A percentile compares a stretch with the other conserved stretches of the same genome.
Evolutionary conservation across 1,140 invertebrate species (phyloP).

Genomic region (Drosophila tani): DNA sequence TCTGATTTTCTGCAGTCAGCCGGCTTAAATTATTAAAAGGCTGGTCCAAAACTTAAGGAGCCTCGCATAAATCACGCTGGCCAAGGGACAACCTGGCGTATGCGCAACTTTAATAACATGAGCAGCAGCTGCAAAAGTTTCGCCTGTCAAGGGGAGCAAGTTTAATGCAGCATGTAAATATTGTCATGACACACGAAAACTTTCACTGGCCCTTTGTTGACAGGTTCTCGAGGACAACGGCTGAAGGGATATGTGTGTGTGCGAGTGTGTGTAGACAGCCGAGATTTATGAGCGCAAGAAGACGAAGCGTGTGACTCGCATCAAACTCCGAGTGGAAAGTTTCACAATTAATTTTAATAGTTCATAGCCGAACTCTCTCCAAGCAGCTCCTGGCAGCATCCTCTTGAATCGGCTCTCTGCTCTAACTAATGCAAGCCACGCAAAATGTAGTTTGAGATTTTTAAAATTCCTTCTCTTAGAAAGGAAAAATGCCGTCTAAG

Average conservation of each 20-base stretch:
- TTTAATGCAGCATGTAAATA: slow-evolving; percentile 83
- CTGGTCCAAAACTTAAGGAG: slow-evolving; percentile 50
- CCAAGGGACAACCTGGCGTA: slow-evolving; percentile 72
- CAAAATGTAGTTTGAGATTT: slow-evolving; percentile 2
- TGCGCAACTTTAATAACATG: slow-evolving; percentile 70
- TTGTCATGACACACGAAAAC: slow-evolving; percentile 78
- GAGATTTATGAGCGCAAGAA: slow-evolving; percentile 52
- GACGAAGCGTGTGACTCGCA: slow-evolving; percentile 52
- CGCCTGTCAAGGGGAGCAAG: slow-evolving; percentile 53
- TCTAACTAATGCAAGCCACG: background rate
- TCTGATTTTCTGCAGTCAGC: slow-evolving; percentile 60
- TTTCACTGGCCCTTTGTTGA: slow-evolving; percentile 74
- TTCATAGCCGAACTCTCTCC: slow-evolving; percentile 37
- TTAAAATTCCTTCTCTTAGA: background rate
- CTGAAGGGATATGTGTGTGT: slow-evolving; percentile 17
- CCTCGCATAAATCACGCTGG: slow-evolving; percentile 73
- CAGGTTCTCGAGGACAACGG: slow-evolving; percentile 48
- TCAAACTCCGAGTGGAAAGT: slow-evolving; percentile 54
- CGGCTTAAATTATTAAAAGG: slow-evolving; percentile 76
- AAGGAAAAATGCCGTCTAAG: background rate
- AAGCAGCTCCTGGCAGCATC: slow-evolving; percentile 5
- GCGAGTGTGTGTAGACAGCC: slow-evolving; percentile 35
- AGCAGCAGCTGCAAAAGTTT: slow-evolving; percentile 52
- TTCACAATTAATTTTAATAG: slow-evolving; percentile 77
- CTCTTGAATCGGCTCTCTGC: background rate